Evolutionary conservation across 1,140 invertebrate species (phyloP).

Genomic region (Ericerus pela): DNA sequence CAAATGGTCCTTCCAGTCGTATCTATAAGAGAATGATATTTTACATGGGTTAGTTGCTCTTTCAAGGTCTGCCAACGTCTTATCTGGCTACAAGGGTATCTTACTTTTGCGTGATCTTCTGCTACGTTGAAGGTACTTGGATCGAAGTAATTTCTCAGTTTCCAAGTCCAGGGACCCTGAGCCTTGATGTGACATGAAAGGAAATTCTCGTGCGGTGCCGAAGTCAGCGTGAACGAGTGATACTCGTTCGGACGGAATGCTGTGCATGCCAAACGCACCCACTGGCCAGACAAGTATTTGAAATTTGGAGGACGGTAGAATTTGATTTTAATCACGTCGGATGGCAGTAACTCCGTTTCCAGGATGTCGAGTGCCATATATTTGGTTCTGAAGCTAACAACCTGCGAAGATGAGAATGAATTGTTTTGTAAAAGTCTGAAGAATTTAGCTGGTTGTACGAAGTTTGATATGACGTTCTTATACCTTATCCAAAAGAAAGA

Average conservation of each 20-base stretch:
- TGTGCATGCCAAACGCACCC: constrained; percentile 84
- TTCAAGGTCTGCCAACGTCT: too few species aligned
- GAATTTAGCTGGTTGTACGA: too few species aligned
- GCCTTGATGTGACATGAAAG: constrained; percentile 96
- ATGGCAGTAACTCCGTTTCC: constrained; percentile 88
- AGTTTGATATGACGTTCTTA: constrained; percentile 7
- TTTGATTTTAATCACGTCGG: constrained; percentile 84
- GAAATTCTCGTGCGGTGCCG: constrained; percentile 94
- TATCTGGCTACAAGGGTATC: neutral
- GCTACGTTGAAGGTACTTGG: constrained; percentile 83
- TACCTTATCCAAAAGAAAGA: constrained; percentile 83
- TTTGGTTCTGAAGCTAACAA: constrained; percentile 77
- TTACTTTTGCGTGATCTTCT: constrained; percentile 57
- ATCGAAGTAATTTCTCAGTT: constrained; percentile 90
- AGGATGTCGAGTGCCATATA: constrained; percentile 89
- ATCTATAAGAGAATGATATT: constrained; percentile 32
- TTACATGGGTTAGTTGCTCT: neutral
- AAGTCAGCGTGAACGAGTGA: constrained; percentile 96
- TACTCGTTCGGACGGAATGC: constrained; percentile 84
- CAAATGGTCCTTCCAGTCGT: constrained; percentile 92
- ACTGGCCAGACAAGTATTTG: constrained; percentile 81
- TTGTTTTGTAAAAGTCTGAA: neutral
- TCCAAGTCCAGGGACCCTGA: constrained; percentile 99
- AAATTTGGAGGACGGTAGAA: constrained; percentile 90
- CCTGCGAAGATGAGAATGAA: constrained; percentile 32